These are phyloP conservation scores for Orius insidiosus DNA, from an alignment of 1,140 invertebrate genomes.

Conservation along the genomic window DNA sequence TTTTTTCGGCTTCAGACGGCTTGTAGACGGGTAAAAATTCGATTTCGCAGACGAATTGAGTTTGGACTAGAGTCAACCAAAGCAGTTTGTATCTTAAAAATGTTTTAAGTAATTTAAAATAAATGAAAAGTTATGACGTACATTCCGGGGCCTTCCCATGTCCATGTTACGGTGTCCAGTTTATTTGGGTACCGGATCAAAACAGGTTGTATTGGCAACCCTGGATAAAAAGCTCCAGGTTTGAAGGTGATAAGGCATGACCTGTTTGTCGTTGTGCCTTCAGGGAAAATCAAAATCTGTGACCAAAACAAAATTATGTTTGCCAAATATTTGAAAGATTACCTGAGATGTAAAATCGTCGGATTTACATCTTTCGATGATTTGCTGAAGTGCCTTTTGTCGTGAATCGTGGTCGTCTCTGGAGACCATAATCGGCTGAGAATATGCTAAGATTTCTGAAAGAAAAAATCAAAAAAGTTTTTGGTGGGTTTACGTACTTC, in stretches of 20 bases:
- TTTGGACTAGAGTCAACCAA: constrained; percentile 80
- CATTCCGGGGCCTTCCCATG: constrained; percentile 92
- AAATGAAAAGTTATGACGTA: constrained; percentile 35
- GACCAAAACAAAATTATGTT: constrained; percentile 18
- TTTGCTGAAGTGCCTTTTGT: constrained; percentile 79
- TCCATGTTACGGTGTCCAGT: constrained; percentile 88
- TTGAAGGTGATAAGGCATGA: constrained; percentile 90
- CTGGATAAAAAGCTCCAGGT: constrained; percentile 79
- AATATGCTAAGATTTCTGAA: constrained; percentile 75
- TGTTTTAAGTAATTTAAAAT: neutral
- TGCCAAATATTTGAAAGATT: constrained; percentile 12
- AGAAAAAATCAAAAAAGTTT: constrained; percentile 2
- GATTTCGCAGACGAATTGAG: constrained; percentile 78
- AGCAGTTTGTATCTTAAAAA: constrained; percentile 57
- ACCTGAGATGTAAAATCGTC: constrained; percentile 82
- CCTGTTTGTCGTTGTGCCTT: constrained; percentile 90
- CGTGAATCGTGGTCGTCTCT: constrained; percentile 82
- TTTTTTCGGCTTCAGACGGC: constrained; percentile 68
- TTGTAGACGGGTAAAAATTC: constrained; percentile 87
- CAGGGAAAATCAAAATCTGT: constrained; percentile 86
- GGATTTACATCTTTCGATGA: constrained; percentile 66
- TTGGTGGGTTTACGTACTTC: constrained; percentile 45
- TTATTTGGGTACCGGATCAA: constrained; percentile 82
- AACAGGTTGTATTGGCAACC: constrained; percentile 86
- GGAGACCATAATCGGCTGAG: constrained; percentile 86